These are phyloP conservation scores for Ceratosolen solmsi DNA, from an alignment of 1,140 invertebrate species.

Conservation along the genomic window DNA sequence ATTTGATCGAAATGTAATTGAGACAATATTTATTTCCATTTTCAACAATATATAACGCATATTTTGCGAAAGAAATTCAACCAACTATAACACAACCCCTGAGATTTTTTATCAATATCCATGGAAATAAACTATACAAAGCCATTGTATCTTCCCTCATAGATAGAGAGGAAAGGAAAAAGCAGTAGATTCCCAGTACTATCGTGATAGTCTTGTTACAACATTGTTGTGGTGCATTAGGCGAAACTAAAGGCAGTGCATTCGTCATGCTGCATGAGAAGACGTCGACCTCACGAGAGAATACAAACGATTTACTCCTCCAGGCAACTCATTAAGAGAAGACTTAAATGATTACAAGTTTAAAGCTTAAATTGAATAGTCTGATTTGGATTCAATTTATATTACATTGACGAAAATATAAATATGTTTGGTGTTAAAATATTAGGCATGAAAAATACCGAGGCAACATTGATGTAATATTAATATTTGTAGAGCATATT, in stretches of 20 bases:
- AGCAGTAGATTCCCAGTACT: not conserved
- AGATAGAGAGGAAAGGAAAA: not conserved
- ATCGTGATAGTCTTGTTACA: constrained; percentile 17
- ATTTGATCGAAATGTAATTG: too few relatives aligned
- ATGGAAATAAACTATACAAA: not conserved
- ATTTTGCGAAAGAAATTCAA: too few relatives aligned
- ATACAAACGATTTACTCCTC: not conserved
- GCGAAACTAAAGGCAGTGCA: constrained; percentile 51
- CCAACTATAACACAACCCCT: too few relatives aligned
- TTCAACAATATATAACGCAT: too few relatives aligned
- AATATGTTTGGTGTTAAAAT: too few relatives aligned
- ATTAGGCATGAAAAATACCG: too few relatives aligned
- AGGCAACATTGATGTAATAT: too few relatives aligned
- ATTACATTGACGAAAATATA: too few relatives aligned
- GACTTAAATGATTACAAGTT: not conserved
- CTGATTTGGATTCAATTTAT: too few relatives aligned
- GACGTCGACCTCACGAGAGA: constrained; percentile 62
- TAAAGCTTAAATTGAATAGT: too few relatives aligned
- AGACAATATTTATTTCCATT: too few relatives aligned
- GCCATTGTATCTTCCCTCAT: not conserved
- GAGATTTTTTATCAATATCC: not conserved
- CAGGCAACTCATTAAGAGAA: not conserved
- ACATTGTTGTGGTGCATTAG: not conserved
- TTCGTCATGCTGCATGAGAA: constrained; percentile 65
- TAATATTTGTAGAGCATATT: too few relatives aligned